phyloP scores from a whole-genome alignment of 2,113 vertebrate genomes.

The Carassius auratus region DNA sequence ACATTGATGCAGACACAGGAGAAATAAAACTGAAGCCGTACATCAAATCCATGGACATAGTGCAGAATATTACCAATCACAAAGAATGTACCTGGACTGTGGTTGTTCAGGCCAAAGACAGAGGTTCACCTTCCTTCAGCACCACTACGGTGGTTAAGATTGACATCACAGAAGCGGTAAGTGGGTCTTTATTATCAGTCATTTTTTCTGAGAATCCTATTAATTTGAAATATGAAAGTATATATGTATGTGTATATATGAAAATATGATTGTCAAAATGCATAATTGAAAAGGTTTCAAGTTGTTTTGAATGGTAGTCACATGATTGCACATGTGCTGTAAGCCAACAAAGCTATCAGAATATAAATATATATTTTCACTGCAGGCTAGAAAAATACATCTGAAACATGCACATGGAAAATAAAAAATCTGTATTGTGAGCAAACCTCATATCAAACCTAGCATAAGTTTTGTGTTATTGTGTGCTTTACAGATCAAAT shows the following conservation, averaged over 20 bases:
- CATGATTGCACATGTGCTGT: neutral
- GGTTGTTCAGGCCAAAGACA: slow-evolving; percentile 92
- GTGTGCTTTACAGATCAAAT: slow-evolving; percentile 88
- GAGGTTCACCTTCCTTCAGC: slow-evolving; percentile 92
- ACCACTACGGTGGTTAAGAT: slow-evolving; percentile 94
- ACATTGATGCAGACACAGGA: slow-evolving; percentile 88
- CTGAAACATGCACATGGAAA: neutral
- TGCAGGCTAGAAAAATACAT: neutral
- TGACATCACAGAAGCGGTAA: slow-evolving; percentile 94
- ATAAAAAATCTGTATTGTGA: too few relatives aligned
- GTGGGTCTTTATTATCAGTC: slow-evolving; percentile 48
- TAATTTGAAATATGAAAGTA: neutral
- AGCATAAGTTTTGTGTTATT: slow-evolving; percentile 27
- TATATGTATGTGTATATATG: neutral
- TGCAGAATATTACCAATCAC: slow-evolving; percentile 88
- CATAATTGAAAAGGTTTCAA: too few relatives aligned
- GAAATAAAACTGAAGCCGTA: slow-evolving; percentile 94
- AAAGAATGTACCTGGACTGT: slow-evolving; percentile 90
- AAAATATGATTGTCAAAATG: too few relatives aligned
- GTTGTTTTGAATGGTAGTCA: neutral
- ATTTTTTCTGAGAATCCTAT: neutral
- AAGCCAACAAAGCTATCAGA: neutral
- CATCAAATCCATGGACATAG: slow-evolving; percentile 90
- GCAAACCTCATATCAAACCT: slow-evolving; percentile 4
- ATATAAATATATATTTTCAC: neutral